Conservation (phyloP, 2,888 invertebrate genomes). For the Neocrepidodera transversa region DNA sequence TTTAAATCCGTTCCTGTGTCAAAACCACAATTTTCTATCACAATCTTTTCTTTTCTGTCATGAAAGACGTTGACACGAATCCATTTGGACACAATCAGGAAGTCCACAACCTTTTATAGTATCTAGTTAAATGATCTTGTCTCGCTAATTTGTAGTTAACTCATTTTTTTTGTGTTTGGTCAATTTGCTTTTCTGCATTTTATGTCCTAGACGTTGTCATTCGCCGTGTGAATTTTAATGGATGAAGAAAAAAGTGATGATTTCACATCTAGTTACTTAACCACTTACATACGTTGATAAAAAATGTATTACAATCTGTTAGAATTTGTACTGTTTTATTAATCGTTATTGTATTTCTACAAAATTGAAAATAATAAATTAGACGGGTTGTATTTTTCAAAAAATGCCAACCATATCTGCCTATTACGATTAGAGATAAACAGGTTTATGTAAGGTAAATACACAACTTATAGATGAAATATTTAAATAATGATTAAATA, state of each 20-base stretch:
- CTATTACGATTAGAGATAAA: too few species aligned
- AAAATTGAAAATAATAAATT: too few species aligned
- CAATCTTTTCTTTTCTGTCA: conserved; percentile 8
- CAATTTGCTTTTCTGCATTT: conserved; percentile 27
- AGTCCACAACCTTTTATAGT: conserved; percentile 37
- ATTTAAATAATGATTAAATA: too few species aligned
- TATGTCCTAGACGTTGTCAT: conserved; percentile 22
- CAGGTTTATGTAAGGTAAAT: too few species aligned
- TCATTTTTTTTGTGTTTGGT: conserved; percentile 32
- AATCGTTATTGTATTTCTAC: too few species aligned
- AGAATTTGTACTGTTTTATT: too few species aligned
- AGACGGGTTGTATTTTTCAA: too few species aligned
- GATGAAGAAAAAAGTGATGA: background rate
- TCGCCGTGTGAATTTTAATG: conserved; percentile 11
- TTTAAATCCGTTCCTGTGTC: background rate
- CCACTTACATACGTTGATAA: too few species aligned
- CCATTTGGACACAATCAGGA: conserved; percentile 32
- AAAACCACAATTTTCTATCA: conserved; percentile 14
- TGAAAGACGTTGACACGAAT: conserved; percentile 34
- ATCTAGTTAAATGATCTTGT: conserved; percentile 39
- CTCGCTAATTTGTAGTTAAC: conserved; percentile 41
- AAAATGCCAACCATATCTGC: too few species aligned
- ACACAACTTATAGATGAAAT: too few species aligned
- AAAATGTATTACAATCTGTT: too few species aligned
- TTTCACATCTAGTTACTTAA: background rate